Evolutionary conservation across 2,797 vertebrate genomes (phyloP).

Genomic region (Tokudaia tokunoshimensis): DNA sequence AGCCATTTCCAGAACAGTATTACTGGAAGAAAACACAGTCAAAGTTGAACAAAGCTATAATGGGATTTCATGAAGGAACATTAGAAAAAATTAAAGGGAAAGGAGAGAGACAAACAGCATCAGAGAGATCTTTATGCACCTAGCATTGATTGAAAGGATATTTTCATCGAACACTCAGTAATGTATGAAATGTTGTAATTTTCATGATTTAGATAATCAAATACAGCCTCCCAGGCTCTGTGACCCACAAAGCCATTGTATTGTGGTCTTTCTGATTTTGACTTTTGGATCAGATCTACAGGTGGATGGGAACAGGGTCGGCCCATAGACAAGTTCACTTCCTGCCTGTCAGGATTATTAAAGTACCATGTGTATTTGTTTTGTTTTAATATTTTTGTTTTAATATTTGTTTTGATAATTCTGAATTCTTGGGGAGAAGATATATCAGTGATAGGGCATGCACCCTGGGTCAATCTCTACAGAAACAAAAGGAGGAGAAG

Average conservation of each 20-base stretch:
- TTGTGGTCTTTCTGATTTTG: background rate
- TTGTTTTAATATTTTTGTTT: too few species aligned
- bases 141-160: background rate
- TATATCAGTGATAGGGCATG: background rate
- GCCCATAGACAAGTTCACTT: background rate
- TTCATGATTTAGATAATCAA: slow-evolving; percentile 20
- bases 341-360: background rate
- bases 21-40: background rate
- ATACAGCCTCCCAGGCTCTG: background rate
- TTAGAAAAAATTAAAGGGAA: slow-evolving; percentile 7
- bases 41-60: background rate
- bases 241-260: background rate
- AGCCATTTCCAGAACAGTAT: background rate
- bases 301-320: background rate
- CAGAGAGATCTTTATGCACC: background rate
- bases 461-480: background rate
- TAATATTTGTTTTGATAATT: slow-evolving; percentile 17
- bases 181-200: background rate
- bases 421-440: background rate
- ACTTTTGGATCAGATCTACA: background rate
- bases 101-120: slow-evolving; percentile 8
- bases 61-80: slow-evolving; percentile 5
- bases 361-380: background rate
- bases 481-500: too few species aligned
- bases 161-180: background rate